These are phyloP conservation scores for Drosophila aff. DNA, from an alignment of 1,140 invertebrate genomes.

Conservation along the genomic window DNA sequence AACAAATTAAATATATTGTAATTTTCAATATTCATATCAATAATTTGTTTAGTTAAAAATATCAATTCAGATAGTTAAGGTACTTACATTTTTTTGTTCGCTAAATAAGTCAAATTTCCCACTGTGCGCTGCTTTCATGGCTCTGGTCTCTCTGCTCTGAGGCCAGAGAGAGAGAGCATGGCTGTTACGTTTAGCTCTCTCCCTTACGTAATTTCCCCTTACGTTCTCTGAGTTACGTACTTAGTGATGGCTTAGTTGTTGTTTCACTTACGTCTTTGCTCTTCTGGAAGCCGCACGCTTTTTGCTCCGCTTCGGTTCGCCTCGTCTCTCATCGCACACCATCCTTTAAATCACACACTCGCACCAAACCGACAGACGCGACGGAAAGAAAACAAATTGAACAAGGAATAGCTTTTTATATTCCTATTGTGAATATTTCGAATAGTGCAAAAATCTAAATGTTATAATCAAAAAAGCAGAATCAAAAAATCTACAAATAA, in stretches of 20 bases:
- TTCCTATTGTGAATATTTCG: slow-evolving; percentile 42
- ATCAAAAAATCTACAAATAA: slow-evolving; percentile 18
- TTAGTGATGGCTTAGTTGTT: slow-evolving; percentile 6
- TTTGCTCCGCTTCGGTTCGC: slow-evolving; percentile 53
- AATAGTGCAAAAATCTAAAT: slow-evolving; percentile 15
- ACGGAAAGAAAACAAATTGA: slow-evolving; percentile 38
- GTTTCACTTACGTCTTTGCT: slow-evolving; percentile 37
- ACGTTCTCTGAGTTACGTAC: slow-evolving; percentile 6
- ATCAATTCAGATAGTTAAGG: background rate
- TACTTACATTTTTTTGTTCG: background rate
- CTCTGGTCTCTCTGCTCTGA: no score
- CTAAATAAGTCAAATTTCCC: background rate
- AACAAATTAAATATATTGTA: no score
- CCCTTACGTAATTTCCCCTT: slow-evolving; percentile 14
- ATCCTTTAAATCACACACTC: slow-evolving; percentile 20
- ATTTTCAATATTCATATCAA: no score
- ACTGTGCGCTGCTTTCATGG: slow-evolving; percentile 3
- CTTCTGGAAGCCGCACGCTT: slow-evolving; percentile 73
- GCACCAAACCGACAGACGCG: slow-evolving; percentile 20
- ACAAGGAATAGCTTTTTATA: slow-evolving; percentile 31
- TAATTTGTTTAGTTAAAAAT: background rate
- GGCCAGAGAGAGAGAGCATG: background rate
- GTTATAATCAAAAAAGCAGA: slow-evolving; percentile 8
- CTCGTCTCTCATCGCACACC: slow-evolving; percentile 31
- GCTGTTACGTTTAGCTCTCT: slow-evolving; percentile 8